A percentile compares a stretch with the other conserved stretches of the same genome.
phyloP scores from a whole-genome alignment of 23 tunicate species.

The Trididemnum clinides region DNA sequence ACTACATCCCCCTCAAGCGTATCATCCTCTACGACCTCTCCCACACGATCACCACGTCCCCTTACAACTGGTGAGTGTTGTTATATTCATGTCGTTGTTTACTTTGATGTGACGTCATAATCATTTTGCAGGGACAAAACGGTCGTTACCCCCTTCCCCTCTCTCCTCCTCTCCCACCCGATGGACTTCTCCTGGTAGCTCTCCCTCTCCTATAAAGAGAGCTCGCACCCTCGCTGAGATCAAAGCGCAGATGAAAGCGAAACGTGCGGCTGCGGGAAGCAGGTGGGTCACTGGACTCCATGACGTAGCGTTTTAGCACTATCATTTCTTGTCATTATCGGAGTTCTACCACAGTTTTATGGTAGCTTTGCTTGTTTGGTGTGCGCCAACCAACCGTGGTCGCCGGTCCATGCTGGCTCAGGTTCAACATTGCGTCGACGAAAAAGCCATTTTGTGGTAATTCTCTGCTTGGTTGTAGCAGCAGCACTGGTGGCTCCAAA shows the following conservation, averaged over 20 bases:
- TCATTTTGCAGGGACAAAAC: slow-evolving; percentile 54
- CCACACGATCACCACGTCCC: background rate
- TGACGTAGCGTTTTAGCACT: too few relatives aligned
- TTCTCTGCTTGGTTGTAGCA: too few relatives aligned
- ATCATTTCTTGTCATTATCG: too few relatives aligned
- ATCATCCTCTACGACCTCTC: background rate
- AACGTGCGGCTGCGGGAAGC: slow-evolving; percentile 62
- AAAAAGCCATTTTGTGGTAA: too few relatives aligned
- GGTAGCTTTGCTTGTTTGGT: too few relatives aligned
- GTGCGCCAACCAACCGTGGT: too few relatives aligned
- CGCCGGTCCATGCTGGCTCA: too few relatives aligned
- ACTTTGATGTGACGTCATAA: background rate
- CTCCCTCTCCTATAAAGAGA: slow-evolving; percentile 69
- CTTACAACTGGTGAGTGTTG: background rate
- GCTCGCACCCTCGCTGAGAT: slow-evolving; percentile 90
- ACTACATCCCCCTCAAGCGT: background rate
- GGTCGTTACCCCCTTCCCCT: slow-evolving; percentile 25
- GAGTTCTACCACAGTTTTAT: too few relatives aligned
- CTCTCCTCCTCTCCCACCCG: slow-evolving; percentile 29
- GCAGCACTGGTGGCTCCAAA: too few relatives aligned
- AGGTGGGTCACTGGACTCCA: background rate
- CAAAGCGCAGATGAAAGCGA: slow-evolving; percentile 90
- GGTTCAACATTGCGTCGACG: too few relatives aligned
- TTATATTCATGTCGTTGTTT: background rate
- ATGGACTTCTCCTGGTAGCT: slow-evolving; percentile 20